Percentiles rank a stretch among this genome's conserved stretches.
Evolutionary conservation across 2,888 invertebrate genomes (phyloP).

Genomic region (Pheosia gnoma): DNA sequence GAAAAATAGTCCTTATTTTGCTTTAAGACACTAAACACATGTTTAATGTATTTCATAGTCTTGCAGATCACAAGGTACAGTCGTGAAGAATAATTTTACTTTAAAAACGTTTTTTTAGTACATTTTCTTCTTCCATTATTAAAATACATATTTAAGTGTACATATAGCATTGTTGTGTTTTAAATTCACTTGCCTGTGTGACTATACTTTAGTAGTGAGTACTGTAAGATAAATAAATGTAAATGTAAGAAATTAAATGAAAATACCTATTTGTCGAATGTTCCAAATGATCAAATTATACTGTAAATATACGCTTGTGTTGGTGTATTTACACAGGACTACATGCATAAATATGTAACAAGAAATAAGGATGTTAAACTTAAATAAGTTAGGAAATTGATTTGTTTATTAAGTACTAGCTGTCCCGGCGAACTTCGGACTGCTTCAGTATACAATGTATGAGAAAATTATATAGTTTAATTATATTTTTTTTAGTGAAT

Average conservation of each 20-base stretch:
- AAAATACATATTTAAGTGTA: not conserved
- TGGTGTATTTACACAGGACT: conserved; percentile 9
- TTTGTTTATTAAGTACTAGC: no score
- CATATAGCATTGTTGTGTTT: conserved; percentile 13
- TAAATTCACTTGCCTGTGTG: conserved; percentile 20
- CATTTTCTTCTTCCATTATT: conserved; percentile 19
- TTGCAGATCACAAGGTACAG: conserved; percentile 31
- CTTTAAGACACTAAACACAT: no score
- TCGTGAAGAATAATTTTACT: conserved; percentile 19
- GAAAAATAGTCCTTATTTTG: no score
- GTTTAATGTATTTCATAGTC: not conserved
- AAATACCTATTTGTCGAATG: conserved; percentile 21
- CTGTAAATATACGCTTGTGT: conserved; percentile 22
- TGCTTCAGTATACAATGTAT: no score
- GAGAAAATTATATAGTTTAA: no score
- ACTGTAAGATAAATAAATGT: no score
- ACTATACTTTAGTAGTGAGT: conserved; percentile 21
- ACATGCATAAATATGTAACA: conserved; percentile 13
- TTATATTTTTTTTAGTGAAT: no score
- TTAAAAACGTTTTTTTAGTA: conserved; percentile 5
- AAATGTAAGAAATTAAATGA: no score
- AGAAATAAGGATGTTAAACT: not conserved
- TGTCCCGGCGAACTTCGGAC: no score
- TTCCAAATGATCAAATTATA: conserved; percentile 5
- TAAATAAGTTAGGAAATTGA: no score